phyloP scores from a whole-genome alignment of 2,888 invertebrate genomes.

The Apamea epomidion region DNA sequence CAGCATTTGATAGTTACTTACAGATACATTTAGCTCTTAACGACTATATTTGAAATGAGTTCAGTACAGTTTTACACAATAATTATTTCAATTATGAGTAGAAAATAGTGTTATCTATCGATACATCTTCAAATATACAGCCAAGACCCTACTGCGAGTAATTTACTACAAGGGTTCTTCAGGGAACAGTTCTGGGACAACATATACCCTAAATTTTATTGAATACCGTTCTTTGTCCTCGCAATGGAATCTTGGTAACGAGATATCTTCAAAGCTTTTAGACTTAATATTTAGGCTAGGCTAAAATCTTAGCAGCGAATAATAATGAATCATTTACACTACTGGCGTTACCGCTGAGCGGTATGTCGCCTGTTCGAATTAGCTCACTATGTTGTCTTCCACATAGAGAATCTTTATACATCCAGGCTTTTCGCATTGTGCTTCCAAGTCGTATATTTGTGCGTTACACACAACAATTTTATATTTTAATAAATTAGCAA shows the following conservation, averaged over 20 bases:
- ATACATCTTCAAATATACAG: constrained; percentile 61
- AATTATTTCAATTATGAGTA: constrained; percentile 70
- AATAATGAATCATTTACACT: constrained; percentile 75
- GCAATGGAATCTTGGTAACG: constrained; percentile 57
- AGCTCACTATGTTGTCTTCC: constrained; percentile 90
- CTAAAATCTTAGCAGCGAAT: constrained; percentile 74
- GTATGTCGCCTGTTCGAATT: constrained; percentile 73
- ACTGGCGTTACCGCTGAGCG: constrained; percentile 75
- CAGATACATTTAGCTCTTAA: constrained; percentile 73
- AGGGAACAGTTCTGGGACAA: constrained; percentile 55
- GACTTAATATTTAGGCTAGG: constrained; percentile 70
- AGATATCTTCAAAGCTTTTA: constrained; percentile 66
- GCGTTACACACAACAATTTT: constrained; percentile 77
- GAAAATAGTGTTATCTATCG: constrained; percentile 65
- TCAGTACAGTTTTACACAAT: constrained; percentile 76
- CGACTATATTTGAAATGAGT: constrained; percentile 74
- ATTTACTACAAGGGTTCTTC: constrained; percentile 56
- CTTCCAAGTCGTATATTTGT: constrained; percentile 79
- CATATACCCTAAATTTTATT: constrained; percentile 10
- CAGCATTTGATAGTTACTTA: constrained; percentile 82
- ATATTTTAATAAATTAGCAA: constrained; percentile 69
- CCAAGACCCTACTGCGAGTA: constrained; percentile 58
- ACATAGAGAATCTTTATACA: constrained; percentile 83
- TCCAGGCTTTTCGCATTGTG: constrained; percentile 80
- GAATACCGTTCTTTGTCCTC: constrained; percentile 34